Evolutionary conservation across 2,888 invertebrate species (phyloP).

Genomic region (Disparrhopalites patrizii): DNA sequence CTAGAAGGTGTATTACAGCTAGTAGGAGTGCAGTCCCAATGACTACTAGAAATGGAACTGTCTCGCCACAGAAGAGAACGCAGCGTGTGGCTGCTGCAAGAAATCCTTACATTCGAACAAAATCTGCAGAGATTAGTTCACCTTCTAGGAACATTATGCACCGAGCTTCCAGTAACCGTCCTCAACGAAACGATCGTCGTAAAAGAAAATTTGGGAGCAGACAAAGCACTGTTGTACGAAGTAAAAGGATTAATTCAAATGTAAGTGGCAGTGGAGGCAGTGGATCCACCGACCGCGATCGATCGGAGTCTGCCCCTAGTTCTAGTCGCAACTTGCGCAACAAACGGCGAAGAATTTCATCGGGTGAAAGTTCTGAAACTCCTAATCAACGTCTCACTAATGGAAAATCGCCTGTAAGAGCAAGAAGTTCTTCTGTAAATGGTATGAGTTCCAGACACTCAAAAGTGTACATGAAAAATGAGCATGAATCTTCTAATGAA

Average conservation of each 20-base stretch:
- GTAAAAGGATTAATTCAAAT: slow-evolving; percentile 1
- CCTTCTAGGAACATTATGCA: not conserved
- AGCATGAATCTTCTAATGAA: too few species aligned
- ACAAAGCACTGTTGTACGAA: not conserved
- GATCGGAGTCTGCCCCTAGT: not conserved
- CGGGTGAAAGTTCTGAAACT: slow-evolving; percentile 35
- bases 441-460: not conserved
- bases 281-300: slow-evolving; percentile 6
- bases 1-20: not conserved
- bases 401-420: not conserved
- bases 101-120: slow-evolving; percentile 34
- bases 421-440: not conserved
- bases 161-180: not conserved
- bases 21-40: not conserved
- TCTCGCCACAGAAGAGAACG: slow-evolving; percentile 43
- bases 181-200: not conserved
- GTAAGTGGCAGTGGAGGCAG: slow-evolving; percentile 6
- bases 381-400: not conserved
- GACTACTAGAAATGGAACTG: slow-evolving; percentile 1
- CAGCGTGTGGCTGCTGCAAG: slow-evolving; percentile 35
- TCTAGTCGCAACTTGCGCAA: not conserved
- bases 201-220: not conserved
- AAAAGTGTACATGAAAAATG: too few species aligned
- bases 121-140: slow-evolving; percentile 11
- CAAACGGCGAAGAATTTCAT: slow-evolving; percentile 38